A percentile compares a stretch with the other conserved stretches of the same genome.
Conservation (phyloP, 2,888 invertebrate genomes). For the Cataglyphis livida region DNA sequence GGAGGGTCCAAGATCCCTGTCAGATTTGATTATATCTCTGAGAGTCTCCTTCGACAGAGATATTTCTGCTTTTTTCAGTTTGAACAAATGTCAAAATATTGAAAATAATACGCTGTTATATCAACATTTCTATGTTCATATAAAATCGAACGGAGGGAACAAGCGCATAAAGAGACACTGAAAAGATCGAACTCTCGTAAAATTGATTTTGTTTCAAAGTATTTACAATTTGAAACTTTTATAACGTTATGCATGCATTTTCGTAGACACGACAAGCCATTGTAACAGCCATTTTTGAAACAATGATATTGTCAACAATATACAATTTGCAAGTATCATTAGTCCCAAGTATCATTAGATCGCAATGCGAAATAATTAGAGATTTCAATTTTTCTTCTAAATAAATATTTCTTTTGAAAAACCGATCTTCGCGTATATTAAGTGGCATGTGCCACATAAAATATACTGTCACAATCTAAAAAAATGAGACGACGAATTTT, state of each 20-base stretch:
- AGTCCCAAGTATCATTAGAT: too few species aligned
- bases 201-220: slow-evolving; percentile 36
- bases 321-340: slow-evolving; percentile 18
- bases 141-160: not conserved
- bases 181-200: slow-evolving; percentile 14
- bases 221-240: slow-evolving; percentile 29
- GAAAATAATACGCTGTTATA: slow-evolving; percentile 22
- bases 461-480: not conserved
- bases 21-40: slow-evolving; percentile 45
- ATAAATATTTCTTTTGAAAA: slow-evolving; percentile 17
- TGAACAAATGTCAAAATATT: slow-evolving; percentile 40
- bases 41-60: slow-evolving; percentile 7
- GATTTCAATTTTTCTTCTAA: slow-evolving; percentile 4
- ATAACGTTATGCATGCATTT: slow-evolving; percentile 3
- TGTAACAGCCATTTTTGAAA: slow-evolving; percentile 1
- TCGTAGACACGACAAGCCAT: slow-evolving; percentile 10
- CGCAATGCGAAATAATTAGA: slow-evolving; percentile 14
- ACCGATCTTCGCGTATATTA: slow-evolving; percentile 8
- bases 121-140: slow-evolving; percentile 1
- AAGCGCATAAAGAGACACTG: slow-evolving; percentile 1
- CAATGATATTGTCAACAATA: slow-evolving; percentile 10
- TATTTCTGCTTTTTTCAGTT: not conserved
- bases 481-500: slow-evolving; percentile 35
- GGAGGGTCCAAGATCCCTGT: slow-evolving; percentile 16
- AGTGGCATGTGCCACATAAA: not conserved